A percentile compares a stretch with the other conserved stretches of the same genome.
Conservation (phyloP, 1,140 invertebrate species). For the Bathynomus jamesi region DNA sequence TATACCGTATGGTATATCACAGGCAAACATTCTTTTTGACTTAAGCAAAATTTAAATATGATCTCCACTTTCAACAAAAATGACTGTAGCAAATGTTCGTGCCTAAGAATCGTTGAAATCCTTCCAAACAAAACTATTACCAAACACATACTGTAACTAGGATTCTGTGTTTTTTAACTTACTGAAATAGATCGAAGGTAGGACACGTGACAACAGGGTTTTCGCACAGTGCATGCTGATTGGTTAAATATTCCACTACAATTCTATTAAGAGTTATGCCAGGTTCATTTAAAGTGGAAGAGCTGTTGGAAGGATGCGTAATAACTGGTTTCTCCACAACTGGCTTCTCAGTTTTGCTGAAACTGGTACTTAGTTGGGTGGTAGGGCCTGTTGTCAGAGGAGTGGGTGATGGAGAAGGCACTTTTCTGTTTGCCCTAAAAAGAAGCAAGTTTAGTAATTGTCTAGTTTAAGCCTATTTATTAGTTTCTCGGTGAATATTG, state of each 20-base stretch:
- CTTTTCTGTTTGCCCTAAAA: neutral
- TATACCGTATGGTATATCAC: no score
- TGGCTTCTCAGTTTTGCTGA: neutral
- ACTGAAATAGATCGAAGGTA: slow-evolving; percentile 70
- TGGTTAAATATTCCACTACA: slow-evolving; percentile 89
- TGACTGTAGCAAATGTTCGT: no score
- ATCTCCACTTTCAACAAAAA: no score
- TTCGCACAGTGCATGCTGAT: slow-evolving; percentile 89
- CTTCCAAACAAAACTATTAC: neutral
- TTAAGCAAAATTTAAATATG: no score
- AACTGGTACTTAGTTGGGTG: neutral
- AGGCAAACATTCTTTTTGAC: no score
- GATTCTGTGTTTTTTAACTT: slow-evolving; percentile 18
- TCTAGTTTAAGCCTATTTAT: no score
- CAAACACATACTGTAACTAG: neutral
- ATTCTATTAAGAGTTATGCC: slow-evolving; percentile 77
- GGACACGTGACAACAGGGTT: slow-evolving; percentile 86
- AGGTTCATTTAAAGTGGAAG: slow-evolving; percentile 32
- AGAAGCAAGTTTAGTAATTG: no score
- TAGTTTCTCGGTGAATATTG: no score
- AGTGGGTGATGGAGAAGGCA: neutral
- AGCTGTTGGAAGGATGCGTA: neutral
- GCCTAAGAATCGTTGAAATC: neutral
- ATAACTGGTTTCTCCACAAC: neutral
- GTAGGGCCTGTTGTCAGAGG: neutral